A percentile compares a stretch with the other conserved stretches of the same genome.
These are phyloP conservation scores for Leptopilina clavipes DNA, from an alignment of 1,140 invertebrate species.

Conservation along the genomic window DNA sequence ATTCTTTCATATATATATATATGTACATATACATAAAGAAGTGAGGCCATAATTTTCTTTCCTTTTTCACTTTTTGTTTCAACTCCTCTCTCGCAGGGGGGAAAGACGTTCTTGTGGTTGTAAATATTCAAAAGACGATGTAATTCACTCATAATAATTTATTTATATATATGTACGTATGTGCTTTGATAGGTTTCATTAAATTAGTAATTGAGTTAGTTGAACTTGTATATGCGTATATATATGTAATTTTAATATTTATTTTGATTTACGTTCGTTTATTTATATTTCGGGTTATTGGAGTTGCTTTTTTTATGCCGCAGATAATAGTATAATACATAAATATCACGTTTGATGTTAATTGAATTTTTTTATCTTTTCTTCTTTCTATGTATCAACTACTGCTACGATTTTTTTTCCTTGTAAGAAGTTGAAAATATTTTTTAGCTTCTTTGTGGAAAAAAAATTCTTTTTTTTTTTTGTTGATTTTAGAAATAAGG, in stretches of 20 bases:
- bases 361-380: no score
- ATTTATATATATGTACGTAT: no score
- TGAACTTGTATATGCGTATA: neutral
- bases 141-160: neutral
- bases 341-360: no score
- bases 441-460: no score
- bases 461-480: no score
- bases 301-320: no score
- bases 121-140: conserved; percentile 11
- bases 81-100: neutral
- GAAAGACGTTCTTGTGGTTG: neutral
- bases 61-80: neutral
- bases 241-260: neutral
- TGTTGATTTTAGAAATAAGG: no score
- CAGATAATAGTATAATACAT: no score
- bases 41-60: neutral
- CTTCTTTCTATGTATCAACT: no score
- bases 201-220: conserved; percentile 12
- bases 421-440: no score
- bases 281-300: neutral
- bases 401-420: no score
- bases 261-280: neutral
- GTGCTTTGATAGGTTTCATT: conserved; percentile 6
- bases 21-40: neutral
- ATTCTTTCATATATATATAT: neutral